phyloP scores from a whole-genome alignment of 2,113 vertebrate species.

The Ictalurus punctatus region DNA sequence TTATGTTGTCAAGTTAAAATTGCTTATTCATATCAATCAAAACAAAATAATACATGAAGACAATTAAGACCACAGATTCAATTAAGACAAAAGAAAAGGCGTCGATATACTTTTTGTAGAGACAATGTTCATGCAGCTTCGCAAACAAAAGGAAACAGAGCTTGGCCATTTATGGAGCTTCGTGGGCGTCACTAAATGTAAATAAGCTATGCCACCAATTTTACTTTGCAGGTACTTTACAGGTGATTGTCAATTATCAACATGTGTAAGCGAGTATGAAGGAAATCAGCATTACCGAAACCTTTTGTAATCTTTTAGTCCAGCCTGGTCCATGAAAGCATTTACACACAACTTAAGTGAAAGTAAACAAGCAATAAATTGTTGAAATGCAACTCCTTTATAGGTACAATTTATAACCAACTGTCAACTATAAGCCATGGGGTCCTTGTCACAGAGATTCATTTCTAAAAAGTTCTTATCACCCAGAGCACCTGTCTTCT shows the following conservation, averaged over 20 bases:
- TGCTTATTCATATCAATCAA: background rate
- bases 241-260: background rate
- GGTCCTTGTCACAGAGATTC: slow-evolving; percentile 12
- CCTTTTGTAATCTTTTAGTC: no score
- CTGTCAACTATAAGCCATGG: slow-evolving; percentile 22
- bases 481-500: slow-evolving; percentile 33
- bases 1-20: background rate
- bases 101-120: background rate
- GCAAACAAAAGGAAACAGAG: background rate
- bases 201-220: background rate
- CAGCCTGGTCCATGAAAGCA: background rate
- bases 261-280: background rate
- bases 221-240: background rate
- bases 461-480: slow-evolving; percentile 34
- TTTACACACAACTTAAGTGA: background rate
- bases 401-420: slow-evolving; percentile 19
- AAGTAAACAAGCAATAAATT: slow-evolving; percentile 15
- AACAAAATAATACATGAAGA: background rate
- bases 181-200: background rate
- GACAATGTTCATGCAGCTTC: background rate
- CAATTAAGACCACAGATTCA: background rate
- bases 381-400: background rate
- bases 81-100: background rate
- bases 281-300: background rate
- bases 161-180: background rate